A percentile compares a stretch with the other conserved stretches of the same genome.
Evolutionary conservation across 2,888 invertebrate genomes (phyloP).

Genomic region (Gandaritis pyraliata): DNA sequence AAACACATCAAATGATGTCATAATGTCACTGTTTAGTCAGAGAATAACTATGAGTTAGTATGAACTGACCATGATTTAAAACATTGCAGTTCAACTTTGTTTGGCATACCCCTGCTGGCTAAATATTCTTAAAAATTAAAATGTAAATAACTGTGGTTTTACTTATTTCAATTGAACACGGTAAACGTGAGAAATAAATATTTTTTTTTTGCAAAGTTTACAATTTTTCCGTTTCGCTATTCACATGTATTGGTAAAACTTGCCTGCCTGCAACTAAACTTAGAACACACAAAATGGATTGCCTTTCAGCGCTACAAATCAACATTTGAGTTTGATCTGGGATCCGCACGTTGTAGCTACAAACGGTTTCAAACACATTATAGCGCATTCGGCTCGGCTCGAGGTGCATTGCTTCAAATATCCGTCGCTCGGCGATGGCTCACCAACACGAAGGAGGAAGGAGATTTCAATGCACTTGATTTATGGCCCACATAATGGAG

Average conservation of each 20-base stretch:
- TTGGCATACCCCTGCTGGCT: too few relatives aligned
- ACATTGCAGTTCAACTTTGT: too few relatives aligned
- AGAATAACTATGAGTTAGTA: too few relatives aligned
- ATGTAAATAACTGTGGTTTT: too few relatives aligned
- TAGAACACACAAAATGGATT: conserved; percentile 31
- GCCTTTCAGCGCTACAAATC: conserved; percentile 37
- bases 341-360: conserved; percentile 39
- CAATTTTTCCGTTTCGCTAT: background rate
- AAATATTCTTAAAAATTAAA: too few relatives aligned
- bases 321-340: conserved; percentile 40
- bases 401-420: conserved; percentile 69
- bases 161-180: too few relatives aligned
- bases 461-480: conserved; percentile 81
- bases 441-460: conserved; percentile 79
- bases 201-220: too few relatives aligned
- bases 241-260: background rate
- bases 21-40: too few relatives aligned
- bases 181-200: too few relatives aligned
- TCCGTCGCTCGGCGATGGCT: conserved; percentile 72
- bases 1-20: too few relatives aligned
- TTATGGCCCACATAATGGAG: conserved; percentile 77
- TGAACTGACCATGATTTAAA: too few relatives aligned
- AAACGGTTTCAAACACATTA: conserved; percentile 43
- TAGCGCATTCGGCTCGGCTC: conserved; percentile 43
- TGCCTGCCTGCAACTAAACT: conserved; percentile 1